Percentiles rank a stretch among this genome's conserved stretches.
Evolutionary conservation across 2,888 invertebrate genomes (phyloP).

Genomic region (Aplocera efformata): DNA sequence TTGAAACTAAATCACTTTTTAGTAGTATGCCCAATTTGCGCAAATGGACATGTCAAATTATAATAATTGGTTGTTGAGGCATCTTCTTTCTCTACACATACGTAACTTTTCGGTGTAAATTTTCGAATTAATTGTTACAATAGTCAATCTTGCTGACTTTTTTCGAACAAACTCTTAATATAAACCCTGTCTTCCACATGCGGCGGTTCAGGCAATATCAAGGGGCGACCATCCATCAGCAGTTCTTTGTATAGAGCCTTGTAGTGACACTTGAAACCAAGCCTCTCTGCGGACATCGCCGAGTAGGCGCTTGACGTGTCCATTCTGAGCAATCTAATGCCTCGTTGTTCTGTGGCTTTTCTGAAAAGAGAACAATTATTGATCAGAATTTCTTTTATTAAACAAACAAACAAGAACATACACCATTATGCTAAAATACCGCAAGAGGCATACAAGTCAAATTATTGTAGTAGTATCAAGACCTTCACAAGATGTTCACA

Average conservation of each 20-base stretch:
- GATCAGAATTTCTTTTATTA: background rate
- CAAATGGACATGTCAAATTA: no score
- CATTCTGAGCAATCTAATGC: conserved; percentile 82
- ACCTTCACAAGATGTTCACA: no score
- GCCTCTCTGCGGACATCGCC: conserved; percentile 84
- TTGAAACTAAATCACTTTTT: no score
- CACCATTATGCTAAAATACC: no score
- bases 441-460: no score
- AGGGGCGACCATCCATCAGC: conserved; percentile 78
- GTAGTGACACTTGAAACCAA: conserved; percentile 86
- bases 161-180: conserved; percentile 61
- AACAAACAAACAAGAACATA: no score
- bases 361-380: conserved; percentile 58
- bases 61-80: no score
- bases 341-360: conserved; percentile 72
- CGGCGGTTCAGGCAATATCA: conserved; percentile 83
- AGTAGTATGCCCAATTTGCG: no score
- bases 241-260: conserved; percentile 84
- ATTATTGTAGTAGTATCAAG: no score
- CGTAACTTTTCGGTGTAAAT: no score
- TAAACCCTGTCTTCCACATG: conserved; percentile 82
- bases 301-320: conserved; percentile 89
- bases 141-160: conserved; percentile 2
- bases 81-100: no score
- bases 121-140: no score